phyloP scores from a whole-genome alignment of 2,797 vertebrate genomes.

The Diplodus puntazzo region DNA sequence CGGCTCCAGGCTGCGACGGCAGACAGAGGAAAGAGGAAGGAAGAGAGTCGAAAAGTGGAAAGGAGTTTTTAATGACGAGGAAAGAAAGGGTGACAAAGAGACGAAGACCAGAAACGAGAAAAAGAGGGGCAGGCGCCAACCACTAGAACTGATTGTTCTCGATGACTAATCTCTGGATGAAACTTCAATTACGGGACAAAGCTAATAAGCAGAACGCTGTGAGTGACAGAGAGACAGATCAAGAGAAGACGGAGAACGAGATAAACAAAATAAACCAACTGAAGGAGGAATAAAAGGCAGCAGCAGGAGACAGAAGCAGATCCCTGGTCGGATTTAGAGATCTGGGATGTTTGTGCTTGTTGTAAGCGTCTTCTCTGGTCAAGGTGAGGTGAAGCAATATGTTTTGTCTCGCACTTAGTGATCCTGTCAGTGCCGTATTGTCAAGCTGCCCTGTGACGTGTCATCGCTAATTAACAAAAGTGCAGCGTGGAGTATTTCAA shows the following conservation, averaged over 20 bases:
- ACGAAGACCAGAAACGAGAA: conserved; percentile 41
- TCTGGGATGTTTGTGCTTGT: conserved; percentile 21
- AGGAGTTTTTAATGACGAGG: conserved; percentile 65
- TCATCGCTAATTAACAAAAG: conserved; percentile 45
- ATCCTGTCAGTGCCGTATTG: conserved; percentile 23
- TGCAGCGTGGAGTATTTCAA: conserved; percentile 16
- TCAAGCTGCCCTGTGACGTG: conserved; percentile 14
- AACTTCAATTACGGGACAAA: conserved; percentile 73
- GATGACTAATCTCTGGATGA: conserved; percentile 71
- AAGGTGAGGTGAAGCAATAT: conserved; percentile 10
- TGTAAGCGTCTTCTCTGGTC: conserved; percentile 16
- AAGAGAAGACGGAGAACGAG: conserved; percentile 40
- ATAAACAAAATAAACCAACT: conserved; percentile 54
- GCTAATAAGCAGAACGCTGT: conserved; percentile 60
- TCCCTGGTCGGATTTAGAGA: conserved; percentile 26
- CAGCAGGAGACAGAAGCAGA: conserved; percentile 16
- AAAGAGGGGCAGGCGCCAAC: conserved; percentile 59
- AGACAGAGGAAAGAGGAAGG: conserved; percentile 54
- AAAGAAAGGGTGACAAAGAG: conserved; percentile 35
- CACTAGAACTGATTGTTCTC: conserved; percentile 62
- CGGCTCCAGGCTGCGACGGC: conserved; percentile 52
- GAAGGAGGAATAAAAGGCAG: conserved; percentile 36
- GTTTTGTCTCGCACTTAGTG: conserved; percentile 5
- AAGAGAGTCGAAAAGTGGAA: conserved; percentile 54
- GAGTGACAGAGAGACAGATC: conserved; percentile 63